Conservation (phyloP, 1,140 invertebrate genomes). For the Tyrophagus putrescentiae region DNA sequence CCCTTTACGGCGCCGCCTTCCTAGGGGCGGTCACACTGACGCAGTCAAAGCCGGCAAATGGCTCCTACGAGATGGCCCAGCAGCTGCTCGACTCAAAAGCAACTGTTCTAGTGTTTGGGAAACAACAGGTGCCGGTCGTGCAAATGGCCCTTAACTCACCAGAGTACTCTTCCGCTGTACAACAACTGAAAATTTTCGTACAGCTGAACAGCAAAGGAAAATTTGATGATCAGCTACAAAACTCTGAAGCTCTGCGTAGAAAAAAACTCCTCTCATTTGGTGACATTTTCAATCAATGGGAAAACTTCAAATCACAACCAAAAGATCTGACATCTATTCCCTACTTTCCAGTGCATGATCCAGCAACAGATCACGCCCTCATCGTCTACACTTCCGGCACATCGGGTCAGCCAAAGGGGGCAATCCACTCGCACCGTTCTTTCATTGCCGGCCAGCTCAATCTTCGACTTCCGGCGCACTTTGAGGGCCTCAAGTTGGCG, state of each 20-base stretch:
- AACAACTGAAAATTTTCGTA: background rate
- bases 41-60: background rate
- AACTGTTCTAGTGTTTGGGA: background rate
- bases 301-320: background rate
- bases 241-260: background rate
- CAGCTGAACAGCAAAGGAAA: background rate
- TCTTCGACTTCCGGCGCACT: background rate
- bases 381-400: slow-evolving; percentile 34
- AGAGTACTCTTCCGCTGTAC: background rate
- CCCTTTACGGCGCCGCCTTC: background rate
- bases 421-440: slow-evolving; percentile 35
- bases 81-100: background rate
- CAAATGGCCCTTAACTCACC: background rate
- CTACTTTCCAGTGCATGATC: background rate
- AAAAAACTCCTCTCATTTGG: no score
- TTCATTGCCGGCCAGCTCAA: background rate
- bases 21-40: background rate
- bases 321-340: background rate
- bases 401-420: slow-evolving; percentile 38
- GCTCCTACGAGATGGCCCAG: background rate
- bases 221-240: background rate
- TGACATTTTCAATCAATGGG: background rate
- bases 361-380: background rate
- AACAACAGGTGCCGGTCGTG: background rate
- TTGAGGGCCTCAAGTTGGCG: background rate